Evolutionary conservation across 2,888 invertebrate species (phyloP).

Genomic region (Polymixis lichenea): DNA sequence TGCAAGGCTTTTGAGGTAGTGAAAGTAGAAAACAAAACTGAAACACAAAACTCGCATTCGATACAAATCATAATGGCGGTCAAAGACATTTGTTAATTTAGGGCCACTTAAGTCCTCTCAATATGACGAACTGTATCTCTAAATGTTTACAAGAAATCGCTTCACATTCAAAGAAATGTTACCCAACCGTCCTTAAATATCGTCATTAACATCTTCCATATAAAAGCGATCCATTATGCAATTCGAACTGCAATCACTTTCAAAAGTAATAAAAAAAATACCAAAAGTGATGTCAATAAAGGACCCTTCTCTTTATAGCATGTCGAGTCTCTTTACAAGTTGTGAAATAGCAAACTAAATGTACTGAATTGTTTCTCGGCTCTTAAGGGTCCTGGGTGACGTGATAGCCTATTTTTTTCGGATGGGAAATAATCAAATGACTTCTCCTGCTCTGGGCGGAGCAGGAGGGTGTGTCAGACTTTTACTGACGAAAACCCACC

Average conservation of each 20-base stretch:
- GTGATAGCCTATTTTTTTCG: too few relatives aligned
- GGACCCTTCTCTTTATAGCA: slow-evolving; percentile 75
- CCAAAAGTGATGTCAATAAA: slow-evolving; percentile 69
- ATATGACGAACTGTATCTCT: slow-evolving; percentile 24
- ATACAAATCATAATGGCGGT: not conserved
- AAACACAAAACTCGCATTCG: not conserved
- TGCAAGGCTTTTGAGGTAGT: not conserved
- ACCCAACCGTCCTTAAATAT: slow-evolving; percentile 68
- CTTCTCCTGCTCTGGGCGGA: too few relatives aligned
- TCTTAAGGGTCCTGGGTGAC: too few relatives aligned
- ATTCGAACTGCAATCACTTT: slow-evolving; percentile 83
- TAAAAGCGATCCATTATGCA: slow-evolving; percentile 77
- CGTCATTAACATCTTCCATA: slow-evolving; percentile 77
- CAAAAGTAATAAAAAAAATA: slow-evolving; percentile 83
- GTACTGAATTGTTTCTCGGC: not conserved
- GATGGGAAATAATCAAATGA: too few relatives aligned
- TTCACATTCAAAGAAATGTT: slow-evolving; percentile 42
- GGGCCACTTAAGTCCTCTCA: slow-evolving; percentile 10
- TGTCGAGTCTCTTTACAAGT: slow-evolving; percentile 21
- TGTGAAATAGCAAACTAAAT: slow-evolving; percentile 15
- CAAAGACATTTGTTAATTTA: not conserved
- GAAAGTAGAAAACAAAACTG: not conserved
- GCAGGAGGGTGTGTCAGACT: too few relatives aligned
- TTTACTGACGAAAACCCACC: too few relatives aligned
- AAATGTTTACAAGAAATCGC: slow-evolving; percentile 35